A percentile compares a stretch with the other conserved stretches of the same genome.
These are phyloP conservation scores for Barypeithes pellucidus DNA, from an alignment of 2,888 invertebrate species.

Conservation along the genomic window DNA sequence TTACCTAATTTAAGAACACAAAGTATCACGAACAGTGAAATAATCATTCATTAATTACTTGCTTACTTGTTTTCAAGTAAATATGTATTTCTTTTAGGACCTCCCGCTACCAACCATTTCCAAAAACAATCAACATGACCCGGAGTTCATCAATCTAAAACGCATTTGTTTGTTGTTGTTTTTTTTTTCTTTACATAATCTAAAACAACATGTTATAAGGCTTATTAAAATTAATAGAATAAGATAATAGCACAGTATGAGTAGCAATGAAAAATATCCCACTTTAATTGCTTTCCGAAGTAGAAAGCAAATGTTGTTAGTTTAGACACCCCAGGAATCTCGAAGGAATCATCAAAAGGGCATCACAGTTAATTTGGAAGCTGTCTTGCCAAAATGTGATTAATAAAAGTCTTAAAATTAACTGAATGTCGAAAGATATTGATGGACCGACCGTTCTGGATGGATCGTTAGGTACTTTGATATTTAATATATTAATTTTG, in stretches of 20 bases:
- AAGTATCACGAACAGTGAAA: too few relatives aligned
- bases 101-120: conserved; percentile 8
- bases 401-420: conserved; percentile 61
- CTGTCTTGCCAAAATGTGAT: conserved; percentile 62
- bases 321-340: conserved; percentile 64
- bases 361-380: conserved; percentile 64
- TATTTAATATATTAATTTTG: conserved; percentile 46
- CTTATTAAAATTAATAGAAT: conserved; percentile 65
- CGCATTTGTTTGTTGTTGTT: not conserved
- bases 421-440: conserved; percentile 49
- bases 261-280: conserved; percentile 61
- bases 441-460: conserved; percentile 36
- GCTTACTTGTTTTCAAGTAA: not conserved
- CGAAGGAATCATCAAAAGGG: conserved; percentile 62
- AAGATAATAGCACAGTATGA: conserved; percentile 64
- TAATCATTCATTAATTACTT: too few relatives aligned
- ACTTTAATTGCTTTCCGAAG: conserved; percentile 51
- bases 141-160: conserved; percentile 5
- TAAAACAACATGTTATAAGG: conserved; percentile 42
- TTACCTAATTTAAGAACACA: too few relatives aligned
- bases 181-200: conserved; percentile 2
- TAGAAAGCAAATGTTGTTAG: conserved; percentile 65
- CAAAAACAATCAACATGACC: conserved; percentile 8
- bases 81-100: not conserved
- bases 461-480: conserved; percentile 37